These are phyloP conservation scores for Eupithecia pulchellata DNA, from an alignment of 2,888 invertebrate species.

Conservation along the genomic window DNA sequence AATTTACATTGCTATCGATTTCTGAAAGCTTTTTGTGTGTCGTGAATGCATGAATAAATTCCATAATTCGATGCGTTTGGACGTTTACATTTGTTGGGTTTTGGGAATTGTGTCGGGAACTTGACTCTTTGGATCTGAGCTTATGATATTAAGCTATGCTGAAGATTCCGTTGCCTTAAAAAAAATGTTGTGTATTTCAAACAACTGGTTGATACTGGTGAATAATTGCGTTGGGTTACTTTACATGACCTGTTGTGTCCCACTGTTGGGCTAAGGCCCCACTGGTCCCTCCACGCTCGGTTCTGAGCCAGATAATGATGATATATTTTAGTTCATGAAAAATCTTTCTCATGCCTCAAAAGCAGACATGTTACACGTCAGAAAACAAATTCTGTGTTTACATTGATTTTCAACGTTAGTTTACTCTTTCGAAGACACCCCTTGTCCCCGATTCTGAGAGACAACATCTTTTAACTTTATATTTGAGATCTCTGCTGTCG, in stretches of 20 bases:
- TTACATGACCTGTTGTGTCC: too few relatives aligned
- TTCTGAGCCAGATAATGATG: too few relatives aligned
- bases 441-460: conserved; percentile 33
- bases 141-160: background rate
- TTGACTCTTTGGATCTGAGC: conserved; percentile 23
- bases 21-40: conserved; percentile 51
- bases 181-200: conserved; percentile 23
- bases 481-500: background rate
- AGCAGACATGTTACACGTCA: background rate
- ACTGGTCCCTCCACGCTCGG: too few relatives aligned
- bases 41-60: conserved; percentile 49
- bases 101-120: conserved; percentile 34
- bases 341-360: background rate
- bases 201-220: conserved; percentile 7
- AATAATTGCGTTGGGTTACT: too few relatives aligned
- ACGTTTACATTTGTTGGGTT: conserved; percentile 48
- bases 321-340: background rate
- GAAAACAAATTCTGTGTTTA: conserved; percentile 12
- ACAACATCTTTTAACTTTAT: background rate
- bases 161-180: conserved; percentile 11
- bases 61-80: conserved; percentile 46
- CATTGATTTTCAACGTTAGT: conserved; percentile 19
- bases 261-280: too few relatives aligned
- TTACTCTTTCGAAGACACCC: conserved; percentile 7
- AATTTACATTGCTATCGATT: conserved; percentile 60